A percentile compares a stretch with the other conserved stretches of the same genome.
phyloP scores from a whole-genome alignment of 2,888 invertebrate genomes.

The Drosophila meridiana region DNA sequence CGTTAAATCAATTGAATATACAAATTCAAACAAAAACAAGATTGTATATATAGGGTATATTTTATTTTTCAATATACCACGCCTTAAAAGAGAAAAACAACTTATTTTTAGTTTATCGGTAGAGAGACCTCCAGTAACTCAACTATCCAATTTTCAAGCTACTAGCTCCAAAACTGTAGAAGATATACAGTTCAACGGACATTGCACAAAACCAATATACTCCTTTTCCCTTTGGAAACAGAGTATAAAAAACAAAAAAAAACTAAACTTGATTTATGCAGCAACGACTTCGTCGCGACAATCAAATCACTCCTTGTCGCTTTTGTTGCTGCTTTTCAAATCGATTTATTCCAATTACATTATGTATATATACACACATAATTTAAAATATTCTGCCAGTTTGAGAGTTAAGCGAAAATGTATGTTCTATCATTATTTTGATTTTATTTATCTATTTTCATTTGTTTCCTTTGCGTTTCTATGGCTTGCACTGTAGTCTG shows the following conservation, averaged over 20 bases:
- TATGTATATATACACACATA: constrained; percentile 2
- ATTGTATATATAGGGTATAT: too few species aligned
- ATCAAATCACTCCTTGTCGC: constrained; percentile 7
- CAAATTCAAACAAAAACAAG: constrained; percentile 11
- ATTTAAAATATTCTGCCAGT: background rate
- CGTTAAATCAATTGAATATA: constrained; percentile 56
- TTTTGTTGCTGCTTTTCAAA: background rate
- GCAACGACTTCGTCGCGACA: constrained; percentile 12
- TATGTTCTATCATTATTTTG: background rate
- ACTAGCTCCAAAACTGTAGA: too few species aligned
- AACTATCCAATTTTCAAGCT: too few species aligned
- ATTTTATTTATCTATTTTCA: constrained; percentile 9
- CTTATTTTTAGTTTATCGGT: too few species aligned
- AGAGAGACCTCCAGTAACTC: too few species aligned
- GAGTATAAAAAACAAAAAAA: background rate
- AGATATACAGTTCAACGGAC: too few species aligned
- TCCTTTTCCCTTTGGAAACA: too few species aligned
- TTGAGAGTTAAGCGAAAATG: constrained; percentile 1
- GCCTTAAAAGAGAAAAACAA: too few species aligned
- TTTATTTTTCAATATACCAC: too few species aligned
- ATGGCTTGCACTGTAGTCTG: background rate
- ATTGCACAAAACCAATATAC: too few species aligned
- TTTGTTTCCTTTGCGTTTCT: background rate
- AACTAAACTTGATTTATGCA: constrained; percentile 47
- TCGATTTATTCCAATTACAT: constrained; percentile 18